Evolutionary conservation across 2,797 vertebrate species (phyloP).

Genomic region (Harpagifer antarcticus): DNA sequence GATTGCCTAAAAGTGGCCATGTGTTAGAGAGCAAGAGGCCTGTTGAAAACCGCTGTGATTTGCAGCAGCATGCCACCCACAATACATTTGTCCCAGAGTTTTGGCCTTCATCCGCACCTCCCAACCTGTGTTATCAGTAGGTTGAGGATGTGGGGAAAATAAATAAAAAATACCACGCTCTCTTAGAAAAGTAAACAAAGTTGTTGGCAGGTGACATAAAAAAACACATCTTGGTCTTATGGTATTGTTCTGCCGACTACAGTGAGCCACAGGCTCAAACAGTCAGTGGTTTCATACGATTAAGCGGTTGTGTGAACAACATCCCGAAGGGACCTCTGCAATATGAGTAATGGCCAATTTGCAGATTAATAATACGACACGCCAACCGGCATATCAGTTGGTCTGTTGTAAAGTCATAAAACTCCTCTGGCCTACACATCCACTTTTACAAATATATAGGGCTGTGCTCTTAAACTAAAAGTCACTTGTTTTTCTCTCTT

Average conservation of each 20-base stretch:
- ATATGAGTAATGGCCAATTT: too few relatives aligned
- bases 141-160: conserved; percentile 42
- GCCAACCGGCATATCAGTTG: too few relatives aligned
- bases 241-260: neutral
- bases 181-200: conserved; percentile 42
- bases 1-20: neutral
- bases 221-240: neutral
- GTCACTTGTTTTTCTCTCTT: neutral
- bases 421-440: too few relatives aligned
- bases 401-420: too few relatives aligned
- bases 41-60: conserved; percentile 22
- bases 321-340: too few relatives aligned
- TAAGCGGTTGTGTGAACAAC: neutral
- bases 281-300: neutral
- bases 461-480: neutral
- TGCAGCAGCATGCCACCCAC: conserved; percentile 37
- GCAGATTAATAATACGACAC: too few relatives aligned
- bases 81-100: conserved; percentile 5
- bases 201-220: conserved; percentile 24
- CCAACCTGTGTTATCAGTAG: conserved; percentile 44
- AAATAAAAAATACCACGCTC: conserved; percentile 44
- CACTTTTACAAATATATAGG: neutral
- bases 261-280: neutral
- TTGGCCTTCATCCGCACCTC: conserved; percentile 45
- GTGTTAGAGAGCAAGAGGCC: neutral